A percentile compares a stretch with the other conserved stretches of the same genome.
Evolutionary conservation across 2,797 vertebrate genomes (phyloP).

Genomic region (Sebastiscus albofasciatus): DNA sequence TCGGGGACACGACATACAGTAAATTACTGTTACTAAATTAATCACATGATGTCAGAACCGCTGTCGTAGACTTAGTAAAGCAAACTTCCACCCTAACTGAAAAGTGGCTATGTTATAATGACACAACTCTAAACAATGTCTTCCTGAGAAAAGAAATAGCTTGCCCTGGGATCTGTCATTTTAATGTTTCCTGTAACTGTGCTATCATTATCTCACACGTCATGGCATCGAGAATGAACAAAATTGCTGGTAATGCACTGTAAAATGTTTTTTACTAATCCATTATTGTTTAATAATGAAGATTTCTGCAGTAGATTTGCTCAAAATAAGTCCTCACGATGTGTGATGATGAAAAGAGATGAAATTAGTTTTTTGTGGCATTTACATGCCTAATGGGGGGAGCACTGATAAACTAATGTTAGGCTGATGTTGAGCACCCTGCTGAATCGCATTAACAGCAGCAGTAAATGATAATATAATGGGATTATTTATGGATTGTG

Average conservation of each 20-base stretch:
- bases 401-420: slow-evolving; percentile 18
- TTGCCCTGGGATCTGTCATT: background rate
- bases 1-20: background rate
- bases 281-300: background rate
- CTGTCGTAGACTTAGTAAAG: background rate
- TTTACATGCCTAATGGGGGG: slow-evolving; percentile 21
- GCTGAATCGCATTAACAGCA: slow-evolving; percentile 33
- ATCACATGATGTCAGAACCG: background rate
- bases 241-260: background rate
- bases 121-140: background rate
- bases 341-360: slow-evolving; percentile 10
- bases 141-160: background rate
- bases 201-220: background rate
- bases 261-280: background rate
- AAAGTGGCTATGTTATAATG: background rate
- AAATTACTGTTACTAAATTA: slow-evolving; percentile 32
- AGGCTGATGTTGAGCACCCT: background rate
- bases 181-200: background rate
- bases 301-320: background rate
- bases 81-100: background rate
- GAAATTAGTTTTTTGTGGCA: slow-evolving; percentile 21
- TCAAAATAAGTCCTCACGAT: background rate
- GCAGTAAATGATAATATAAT: slow-evolving; percentile 38
- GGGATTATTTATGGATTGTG: slow-evolving; percentile 26
- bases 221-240: background rate